Conservation (phyloP, 2,888 invertebrate genomes). For the Mimachlamys varia region DNA sequence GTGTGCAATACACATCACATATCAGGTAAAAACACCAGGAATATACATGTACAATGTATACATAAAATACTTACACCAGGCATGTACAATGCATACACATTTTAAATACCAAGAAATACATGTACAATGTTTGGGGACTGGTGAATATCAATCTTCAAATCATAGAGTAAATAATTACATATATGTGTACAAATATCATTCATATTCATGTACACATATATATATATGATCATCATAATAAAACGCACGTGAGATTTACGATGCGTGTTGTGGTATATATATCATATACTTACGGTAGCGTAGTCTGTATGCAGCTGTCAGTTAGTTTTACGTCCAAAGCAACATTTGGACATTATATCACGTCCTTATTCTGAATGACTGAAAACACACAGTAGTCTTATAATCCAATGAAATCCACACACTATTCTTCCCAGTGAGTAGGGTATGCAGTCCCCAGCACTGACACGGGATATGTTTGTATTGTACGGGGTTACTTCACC, state of each 20-base stretch:
- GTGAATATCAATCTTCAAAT: too few species aligned
- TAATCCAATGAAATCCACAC: constrained; percentile 9
- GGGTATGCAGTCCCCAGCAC: neutral
- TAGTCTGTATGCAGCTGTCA: neutral
- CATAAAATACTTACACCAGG: too few species aligned
- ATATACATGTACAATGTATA: too few species aligned
- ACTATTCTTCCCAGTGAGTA: neutral
- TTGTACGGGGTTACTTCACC: neutral
- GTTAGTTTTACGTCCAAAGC: neutral
- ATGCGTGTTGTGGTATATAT: neutral
- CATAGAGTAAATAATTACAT: too few species aligned
- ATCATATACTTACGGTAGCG: neutral
- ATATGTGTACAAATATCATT: neutral
- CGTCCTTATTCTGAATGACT: neutral
- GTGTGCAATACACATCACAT: too few species aligned
- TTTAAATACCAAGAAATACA: too few species aligned
- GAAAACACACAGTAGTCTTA: neutral
- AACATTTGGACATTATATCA: neutral
- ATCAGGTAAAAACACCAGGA: too few species aligned
- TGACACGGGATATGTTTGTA: neutral
- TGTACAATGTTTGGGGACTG: too few species aligned
- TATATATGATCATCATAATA: neutral
- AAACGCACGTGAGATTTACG: neutral
- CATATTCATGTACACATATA: neutral
- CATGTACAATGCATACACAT: too few species aligned